Evolutionary conservation across 2,888 invertebrate genomes (phyloP).

Genomic region (Eutolmus rufibarbis): DNA sequence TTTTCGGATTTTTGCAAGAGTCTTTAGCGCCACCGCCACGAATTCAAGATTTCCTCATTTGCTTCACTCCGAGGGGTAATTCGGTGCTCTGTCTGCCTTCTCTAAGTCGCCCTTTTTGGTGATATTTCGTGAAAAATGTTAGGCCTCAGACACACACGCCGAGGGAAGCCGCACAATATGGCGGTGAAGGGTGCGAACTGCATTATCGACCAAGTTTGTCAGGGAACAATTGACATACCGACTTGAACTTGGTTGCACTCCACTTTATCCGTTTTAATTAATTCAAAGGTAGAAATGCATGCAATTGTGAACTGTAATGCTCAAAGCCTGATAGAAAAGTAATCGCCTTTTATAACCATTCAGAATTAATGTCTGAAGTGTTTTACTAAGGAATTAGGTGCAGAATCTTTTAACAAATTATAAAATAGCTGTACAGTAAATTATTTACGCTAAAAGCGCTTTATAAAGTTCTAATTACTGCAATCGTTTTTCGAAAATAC

Average conservation of each 20-base stretch:
- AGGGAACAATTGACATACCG: not conserved
- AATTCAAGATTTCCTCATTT: not conserved
- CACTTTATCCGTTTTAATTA: not conserved
- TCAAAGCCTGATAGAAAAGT: too few species aligned
- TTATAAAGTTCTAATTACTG: too few species aligned
- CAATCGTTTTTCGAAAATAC: not conserved
- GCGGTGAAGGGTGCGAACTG: conserved; percentile 8
- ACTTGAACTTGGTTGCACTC: not conserved
- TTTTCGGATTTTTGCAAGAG: conserved; percentile 20
- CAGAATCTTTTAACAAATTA: too few species aligned
- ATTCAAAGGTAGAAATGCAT: too few species aligned
- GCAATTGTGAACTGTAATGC: too few species aligned
- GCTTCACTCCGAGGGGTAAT: not conserved
- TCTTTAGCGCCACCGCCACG: not conserved
- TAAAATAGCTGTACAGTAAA: too few species aligned
- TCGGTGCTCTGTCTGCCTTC: not conserved
- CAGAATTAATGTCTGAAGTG: too few species aligned
- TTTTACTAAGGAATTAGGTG: too few species aligned
- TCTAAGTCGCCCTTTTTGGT: not conserved
- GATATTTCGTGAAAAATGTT: not conserved
- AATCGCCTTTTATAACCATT: too few species aligned
- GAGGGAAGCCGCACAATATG: conserved; percentile 46
- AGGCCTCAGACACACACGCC: conserved; percentile 39
- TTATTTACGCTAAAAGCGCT: too few species aligned
- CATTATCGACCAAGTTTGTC: not conserved